A percentile compares a stretch with the other conserved stretches of the same genome.
These are phyloP conservation scores for Sphinx pinastri DNA, from an alignment of 2,888 invertebrate genomes.

Conservation along the genomic window DNA sequence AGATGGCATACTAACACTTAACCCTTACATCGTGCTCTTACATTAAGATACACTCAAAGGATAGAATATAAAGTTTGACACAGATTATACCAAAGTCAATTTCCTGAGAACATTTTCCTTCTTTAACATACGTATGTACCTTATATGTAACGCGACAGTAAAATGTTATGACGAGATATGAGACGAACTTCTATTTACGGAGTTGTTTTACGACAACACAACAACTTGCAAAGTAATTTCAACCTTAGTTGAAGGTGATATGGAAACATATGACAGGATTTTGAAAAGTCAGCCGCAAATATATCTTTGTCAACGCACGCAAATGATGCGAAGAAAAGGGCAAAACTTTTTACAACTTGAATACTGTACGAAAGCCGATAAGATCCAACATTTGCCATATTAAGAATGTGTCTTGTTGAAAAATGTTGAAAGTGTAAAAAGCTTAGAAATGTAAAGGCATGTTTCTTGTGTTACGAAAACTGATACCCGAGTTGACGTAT, in stretches of 20 bases:
- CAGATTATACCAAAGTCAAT: conserved; percentile 68
- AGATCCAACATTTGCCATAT: conserved; percentile 66
- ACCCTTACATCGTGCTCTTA: background rate
- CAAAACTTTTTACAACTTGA: conserved; percentile 77
- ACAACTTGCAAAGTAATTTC: conserved; percentile 33
- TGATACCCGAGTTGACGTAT: background rate
- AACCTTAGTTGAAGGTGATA: conserved; percentile 38
- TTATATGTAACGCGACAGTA: conserved; percentile 65
- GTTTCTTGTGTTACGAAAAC: conserved; percentile 29
- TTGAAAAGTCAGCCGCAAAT: conserved; percentile 33
- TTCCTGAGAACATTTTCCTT: conserved; percentile 64
- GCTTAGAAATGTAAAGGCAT: conserved; percentile 19
- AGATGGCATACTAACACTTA: background rate
- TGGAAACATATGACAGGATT: conserved; percentile 30
- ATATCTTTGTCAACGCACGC: conserved; percentile 51
- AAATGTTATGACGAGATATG: conserved; percentile 78
- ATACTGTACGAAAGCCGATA: conserved; percentile 73
- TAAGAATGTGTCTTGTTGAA: conserved; percentile 57
- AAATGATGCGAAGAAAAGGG: conserved; percentile 68
- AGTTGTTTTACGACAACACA: conserved; percentile 38
- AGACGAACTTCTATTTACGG: conserved; percentile 60
- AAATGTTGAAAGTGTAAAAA: conserved; percentile 42
- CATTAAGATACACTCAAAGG: conserved; percentile 27
- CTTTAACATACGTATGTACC: conserved; percentile 50
- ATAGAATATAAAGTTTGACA: conserved; percentile 53